Base-by-base conservation (phyloP, 2,113 vertebrate species). In the Promerops cafer region DNA sequence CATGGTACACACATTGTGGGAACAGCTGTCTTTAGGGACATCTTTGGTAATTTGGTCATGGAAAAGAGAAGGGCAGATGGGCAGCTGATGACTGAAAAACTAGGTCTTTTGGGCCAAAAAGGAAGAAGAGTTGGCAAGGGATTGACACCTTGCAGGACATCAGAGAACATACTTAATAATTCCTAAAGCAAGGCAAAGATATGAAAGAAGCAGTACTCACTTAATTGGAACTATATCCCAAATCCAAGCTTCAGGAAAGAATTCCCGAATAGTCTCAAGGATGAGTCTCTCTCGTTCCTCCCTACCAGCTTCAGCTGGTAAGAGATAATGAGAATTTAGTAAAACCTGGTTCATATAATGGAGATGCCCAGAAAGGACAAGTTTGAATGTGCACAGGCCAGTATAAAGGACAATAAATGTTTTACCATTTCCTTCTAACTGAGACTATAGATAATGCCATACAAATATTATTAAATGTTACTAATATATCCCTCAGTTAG, bases 191-290 rank as follows among this genome's bases (percentile, higher is more conserved):
- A 80, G 27, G 14, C 5, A 42, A 77, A 54, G 6, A 45, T 45
- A 83, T 19, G 5, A 49, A 69, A 85, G 37, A 77, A 83, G 10
- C 8, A 83, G 9, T 69, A 96, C 97, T 96, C 97, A 99, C 98
- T 98, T 98, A 28, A 98, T 96, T 87, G 96, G 24, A 53, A 98
- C 88, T 8, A 99, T 96, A 90, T 98, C 97, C 99, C 98, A 99
- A 93, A 99, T 97, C 98, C 98, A 99, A 15, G 98, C 98, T 93
- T 99, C 98, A 17, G 98, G 98, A 77, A 99, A 99, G 93, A 97
- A 98, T 13, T 87, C 97, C 59, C 98, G 97, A 76, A 98, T 24
- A 6, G 96, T 98, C 79, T 97, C 94, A 76, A 83, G 31, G 15
- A 72, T 1, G 12, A 33, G 11, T 52, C 81, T 75, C 31, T 54